Conservation (phyloP, 1,140 invertebrate genomes). For the Thereuonema tuberculata region DNA sequence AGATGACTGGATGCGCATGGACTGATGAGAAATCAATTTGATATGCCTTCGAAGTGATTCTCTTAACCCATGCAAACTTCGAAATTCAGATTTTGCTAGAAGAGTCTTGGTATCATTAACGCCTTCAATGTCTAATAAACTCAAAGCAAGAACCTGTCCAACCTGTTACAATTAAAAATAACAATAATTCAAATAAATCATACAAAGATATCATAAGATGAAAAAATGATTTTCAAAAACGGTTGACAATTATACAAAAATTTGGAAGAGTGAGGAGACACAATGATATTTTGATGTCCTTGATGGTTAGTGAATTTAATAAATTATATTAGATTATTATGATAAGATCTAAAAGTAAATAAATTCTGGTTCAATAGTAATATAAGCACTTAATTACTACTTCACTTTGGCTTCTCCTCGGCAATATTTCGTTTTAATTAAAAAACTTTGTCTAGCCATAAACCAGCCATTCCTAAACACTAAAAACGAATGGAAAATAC, state of each 20-base stretch:
- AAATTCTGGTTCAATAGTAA: no score
- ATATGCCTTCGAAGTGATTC: conserved; percentile 43
- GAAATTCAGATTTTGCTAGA: conserved; percentile 59
- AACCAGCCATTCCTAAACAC: no score
- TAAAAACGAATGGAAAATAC: no score
- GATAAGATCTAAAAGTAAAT: no score
- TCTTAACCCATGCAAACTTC: conserved; percentile 49
- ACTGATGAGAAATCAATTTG: no score
- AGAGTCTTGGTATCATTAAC: conserved; percentile 37
- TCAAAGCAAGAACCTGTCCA: conserved; percentile 61
- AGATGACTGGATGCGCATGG: no score
- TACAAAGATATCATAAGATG: conserved; percentile 6
- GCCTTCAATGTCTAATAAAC: conserved; percentile 63
- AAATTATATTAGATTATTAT: neutral
- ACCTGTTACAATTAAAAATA: conserved; percentile 41
- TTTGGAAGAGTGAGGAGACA: neutral
- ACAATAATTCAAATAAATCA: conserved; percentile 5
- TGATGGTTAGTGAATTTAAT: conserved; percentile 11
- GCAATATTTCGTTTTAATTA: no score
- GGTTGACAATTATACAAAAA: conserved; percentile 2
- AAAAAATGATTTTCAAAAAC: neutral
- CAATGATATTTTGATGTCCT: neutral
- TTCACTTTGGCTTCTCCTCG: no score
- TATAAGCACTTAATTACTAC: no score
- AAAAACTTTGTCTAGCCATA: no score